Base-by-base conservation (phyloP, 2,888 invertebrate genomes). In the Sarcophaga caerulescens region DNA sequence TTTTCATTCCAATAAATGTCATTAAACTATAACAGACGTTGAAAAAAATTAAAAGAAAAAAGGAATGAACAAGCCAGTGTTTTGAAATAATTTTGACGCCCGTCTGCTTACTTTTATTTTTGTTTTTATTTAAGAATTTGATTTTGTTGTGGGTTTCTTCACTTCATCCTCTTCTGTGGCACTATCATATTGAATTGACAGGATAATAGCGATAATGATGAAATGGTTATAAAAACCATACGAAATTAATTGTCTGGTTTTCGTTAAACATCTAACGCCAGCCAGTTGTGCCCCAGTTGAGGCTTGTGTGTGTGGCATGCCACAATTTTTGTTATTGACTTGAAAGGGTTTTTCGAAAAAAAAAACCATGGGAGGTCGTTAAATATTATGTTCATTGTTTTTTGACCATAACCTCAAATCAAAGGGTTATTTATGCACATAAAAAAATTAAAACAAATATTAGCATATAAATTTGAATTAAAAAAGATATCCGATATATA, bases 131-230 rank as follows among this genome's bases (percentile, higher is more conserved):
- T 35, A 35, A 35, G 35, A 8, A 35, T 35, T 35, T 10, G 8
- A 35, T 35, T 35, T 35, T 35, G 35, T 35, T 35, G 35, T 35
- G 35, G 35, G 35, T 10, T 35, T 35, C 2, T 35, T 35, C 35
- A 35, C 8, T 35, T 8, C 35, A 35, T 35, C 52, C 17, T 52
- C 52, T 12, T 52, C 17, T 14, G 52, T 1, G 0, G 19, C 19
- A 44, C n/a, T 35, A 44, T 17, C 44, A 63, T 89, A 87, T 87
- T 85, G 66, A 73, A 81, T 80, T 84, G 85, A 86, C 86, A 87
- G 88, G 88, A 89, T 88, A 88, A 88, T 87, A 75, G 83, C 77
- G 82, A 88, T 87, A 88, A 84, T 87, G 83, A 85, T 80, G 82
- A 25, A 83, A 83, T 57, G 65, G 57, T 25, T 57, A 57, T 74